Conservation (phyloP, 1,140 invertebrate genomes). For the Acyrthosiphon pisum region DNA sequence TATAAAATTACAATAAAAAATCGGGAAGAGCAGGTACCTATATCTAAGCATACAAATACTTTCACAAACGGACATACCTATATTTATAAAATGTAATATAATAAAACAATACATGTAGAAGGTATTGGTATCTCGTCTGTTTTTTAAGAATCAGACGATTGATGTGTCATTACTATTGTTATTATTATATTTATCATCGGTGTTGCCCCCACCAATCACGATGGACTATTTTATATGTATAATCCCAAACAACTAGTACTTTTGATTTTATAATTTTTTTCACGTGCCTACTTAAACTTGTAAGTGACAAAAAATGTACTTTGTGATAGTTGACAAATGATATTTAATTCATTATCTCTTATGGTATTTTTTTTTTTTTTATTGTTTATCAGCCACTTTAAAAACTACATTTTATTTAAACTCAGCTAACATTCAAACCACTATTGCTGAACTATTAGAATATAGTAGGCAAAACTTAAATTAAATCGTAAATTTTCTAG, state of each 20-base stretch:
- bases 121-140: background rate
- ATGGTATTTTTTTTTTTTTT: too few species aligned
- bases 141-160: background rate
- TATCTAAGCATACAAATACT: background rate
- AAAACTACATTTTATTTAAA: background rate
- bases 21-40: background rate
- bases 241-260: background rate
- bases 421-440: too few species aligned
- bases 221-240: background rate
- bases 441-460: too few species aligned
- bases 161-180: background rate
- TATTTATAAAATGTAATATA: background rate
- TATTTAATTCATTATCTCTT: too few species aligned
- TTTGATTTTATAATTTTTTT: too few species aligned
- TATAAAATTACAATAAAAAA: constrained; percentile 19
- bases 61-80: background rate
- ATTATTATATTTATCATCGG: background rate
- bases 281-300: too few species aligned
- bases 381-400: background rate
- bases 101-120: background rate
- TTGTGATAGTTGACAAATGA: too few species aligned
- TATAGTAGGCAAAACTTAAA: too few species aligned
- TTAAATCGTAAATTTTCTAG: background rate
- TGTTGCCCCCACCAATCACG: background rate
- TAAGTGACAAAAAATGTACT: too few species aligned